A percentile compares a stretch with the other conserved stretches of the same genome.
Conservation (phyloP, 1,140 invertebrate species). For the Ceratina japonica region DNA sequence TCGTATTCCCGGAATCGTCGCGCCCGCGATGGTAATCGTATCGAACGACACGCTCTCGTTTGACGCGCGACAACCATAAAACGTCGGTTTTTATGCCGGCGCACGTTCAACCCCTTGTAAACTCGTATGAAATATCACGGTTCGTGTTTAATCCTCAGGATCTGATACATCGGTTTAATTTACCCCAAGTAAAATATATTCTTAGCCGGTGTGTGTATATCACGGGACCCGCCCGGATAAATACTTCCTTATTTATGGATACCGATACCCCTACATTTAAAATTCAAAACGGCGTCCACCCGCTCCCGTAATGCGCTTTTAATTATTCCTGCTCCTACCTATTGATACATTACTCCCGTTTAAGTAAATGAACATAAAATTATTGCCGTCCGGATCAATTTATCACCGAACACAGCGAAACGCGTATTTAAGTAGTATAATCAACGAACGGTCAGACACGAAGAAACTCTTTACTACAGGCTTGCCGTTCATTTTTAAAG, state of each 20-base stretch:
- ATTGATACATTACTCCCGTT: slow-evolving; percentile 23
- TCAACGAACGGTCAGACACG: not conserved
- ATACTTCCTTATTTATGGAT: slow-evolving; percentile 53
- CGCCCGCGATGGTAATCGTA: not conserved
- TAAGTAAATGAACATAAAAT: not conserved
- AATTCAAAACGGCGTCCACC: slow-evolving; percentile 49
- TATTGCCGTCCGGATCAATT: not conserved
- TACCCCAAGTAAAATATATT: slow-evolving; percentile 31
- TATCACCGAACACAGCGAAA: not conserved
- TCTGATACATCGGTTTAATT: slow-evolving; percentile 48
- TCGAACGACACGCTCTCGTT: not conserved
- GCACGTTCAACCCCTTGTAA: slow-evolving; percentile 27
- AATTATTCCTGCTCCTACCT: slow-evolving; percentile 50
- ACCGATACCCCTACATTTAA: slow-evolving; percentile 55
- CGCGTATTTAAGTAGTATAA: not conserved
- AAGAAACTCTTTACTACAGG: not conserved
- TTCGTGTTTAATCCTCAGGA: slow-evolving; percentile 27
- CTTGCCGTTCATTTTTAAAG: too few species aligned
- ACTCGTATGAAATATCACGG: slow-evolving; percentile 26
- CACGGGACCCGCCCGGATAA: slow-evolving; percentile 1
- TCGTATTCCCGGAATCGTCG: not conserved
- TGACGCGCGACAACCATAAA: slow-evolving; percentile 2
- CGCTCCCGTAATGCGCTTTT: slow-evolving; percentile 41
- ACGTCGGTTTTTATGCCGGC: slow-evolving; percentile 26
- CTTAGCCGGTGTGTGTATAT: slow-evolving; percentile 20